Evolutionary conservation across 2,888 invertebrate species (phyloP), one percentile per base, ranked within the genome.

Genomic region (Drosophila paracracens): DNA sequence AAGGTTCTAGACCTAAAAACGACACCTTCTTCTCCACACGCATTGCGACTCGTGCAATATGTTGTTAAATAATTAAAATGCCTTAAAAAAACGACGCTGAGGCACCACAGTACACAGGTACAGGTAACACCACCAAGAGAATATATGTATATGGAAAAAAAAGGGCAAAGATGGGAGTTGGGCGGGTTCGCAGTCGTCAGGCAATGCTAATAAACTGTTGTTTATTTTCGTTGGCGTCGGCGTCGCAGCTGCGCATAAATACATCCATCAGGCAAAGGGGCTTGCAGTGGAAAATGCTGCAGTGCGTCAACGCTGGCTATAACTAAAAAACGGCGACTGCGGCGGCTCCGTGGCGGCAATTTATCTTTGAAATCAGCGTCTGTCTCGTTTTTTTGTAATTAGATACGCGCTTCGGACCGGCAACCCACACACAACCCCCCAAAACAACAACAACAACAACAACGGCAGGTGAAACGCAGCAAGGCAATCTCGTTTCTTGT

Each of bases 311-410:
- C 48, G 46, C 21, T 46, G 46, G 46, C 46, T 7, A 21, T 46
- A 46, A 35, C 54, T 36, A 33, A 33, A 33, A 33, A 33, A 33
- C 33, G 33, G 33, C 59, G 50, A 29, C 48, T 46, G 2, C 52
- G 48, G 10, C 57, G 51, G 21, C 60, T 74, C 38, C 57, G 56
- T 71, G 90, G 79, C 86, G 86, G 86, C 86, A 89, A 90, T 87
- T 90, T 87, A 87, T 87, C 86, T 87, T 87, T 87, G 86, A 87
- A 87, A 87, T 87, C 90, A 87, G 88, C 89, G 84, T 79, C 84
- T 87, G 87, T 79, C 87, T 89, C 72, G 68, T 76, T 88, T 72
- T 81, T 82, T 87, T 89, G 89, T 84, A 84, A 84, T 84, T 89
- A 84, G 83, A 84, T 84, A 84, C 83, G 89, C 89, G 87, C 70